Evolutionary conservation across 2,797 vertebrate genomes (phyloP).

Genomic region (Picus viridis): DNA sequence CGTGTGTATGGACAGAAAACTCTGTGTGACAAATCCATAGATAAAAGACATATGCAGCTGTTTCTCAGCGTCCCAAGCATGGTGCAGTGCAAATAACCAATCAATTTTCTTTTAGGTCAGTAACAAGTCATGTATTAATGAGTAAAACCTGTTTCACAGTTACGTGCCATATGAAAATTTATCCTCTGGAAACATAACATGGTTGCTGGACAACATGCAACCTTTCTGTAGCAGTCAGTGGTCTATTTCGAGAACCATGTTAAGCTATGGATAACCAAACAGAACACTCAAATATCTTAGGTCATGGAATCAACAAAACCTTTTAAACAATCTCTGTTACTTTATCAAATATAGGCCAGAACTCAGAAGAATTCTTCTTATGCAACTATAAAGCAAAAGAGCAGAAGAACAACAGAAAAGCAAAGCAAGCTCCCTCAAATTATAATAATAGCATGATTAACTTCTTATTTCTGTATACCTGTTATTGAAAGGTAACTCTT

Average conservation of each 20-base stretch:
- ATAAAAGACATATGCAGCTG: slow-evolving; percentile 70
- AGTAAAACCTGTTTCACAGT: slow-evolving; percentile 47
- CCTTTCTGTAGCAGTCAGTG: background rate
- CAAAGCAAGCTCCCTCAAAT: background rate
- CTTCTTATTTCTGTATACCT: background rate
- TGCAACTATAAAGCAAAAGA: background rate
- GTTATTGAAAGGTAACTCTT: background rate
- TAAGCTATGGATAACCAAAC: slow-evolving; percentile 39
- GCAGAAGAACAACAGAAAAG: background rate
- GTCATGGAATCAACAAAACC: slow-evolving; percentile 55
- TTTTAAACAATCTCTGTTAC: background rate
- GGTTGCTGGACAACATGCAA: slow-evolving; percentile 78
- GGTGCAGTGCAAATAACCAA: slow-evolving; percentile 76
- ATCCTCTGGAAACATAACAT: slow-evolving; percentile 20
- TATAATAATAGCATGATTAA: background rate
- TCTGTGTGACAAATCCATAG: slow-evolving; percentile 61
- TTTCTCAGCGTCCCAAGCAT: slow-evolving; percentile 61
- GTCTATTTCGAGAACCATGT: slow-evolving; percentile 8
- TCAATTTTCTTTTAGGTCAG: slow-evolving; percentile 63
- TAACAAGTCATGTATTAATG: slow-evolving; percentile 59
- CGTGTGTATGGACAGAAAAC: slow-evolving; percentile 47
- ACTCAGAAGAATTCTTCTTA: background rate
- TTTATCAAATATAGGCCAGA: background rate
- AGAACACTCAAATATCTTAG: slow-evolving; percentile 48
- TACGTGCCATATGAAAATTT: slow-evolving; percentile 56